These are phyloP conservation scores for Dryocosmus kuriphilus DNA, from an alignment of 2,888 invertebrate genomes.

Conservation along the genomic window DNA sequence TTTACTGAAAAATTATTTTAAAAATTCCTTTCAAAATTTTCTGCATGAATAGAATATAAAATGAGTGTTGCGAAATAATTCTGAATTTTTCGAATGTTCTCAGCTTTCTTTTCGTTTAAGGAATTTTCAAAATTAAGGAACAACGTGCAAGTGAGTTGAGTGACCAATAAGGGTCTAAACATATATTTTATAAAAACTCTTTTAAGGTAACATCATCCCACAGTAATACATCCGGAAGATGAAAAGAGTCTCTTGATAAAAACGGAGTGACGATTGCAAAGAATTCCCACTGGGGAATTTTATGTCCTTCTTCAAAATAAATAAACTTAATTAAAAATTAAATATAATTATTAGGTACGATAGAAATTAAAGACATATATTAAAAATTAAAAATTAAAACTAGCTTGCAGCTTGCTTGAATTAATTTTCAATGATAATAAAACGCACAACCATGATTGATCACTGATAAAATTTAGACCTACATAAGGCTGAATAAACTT, in stretches of 20 bases:
- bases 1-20: no score
- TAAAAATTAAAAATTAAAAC: not conserved
- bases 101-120: conserved; percentile 47
- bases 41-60: no score
- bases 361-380: no score
- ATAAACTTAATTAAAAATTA: not conserved
- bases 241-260: not conserved
- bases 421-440: conserved; percentile 19
- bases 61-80: conserved; percentile 34
- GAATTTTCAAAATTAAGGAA: conserved; percentile 7
- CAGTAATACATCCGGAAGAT: not conserved
- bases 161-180: not conserved
- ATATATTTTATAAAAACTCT: not conserved
- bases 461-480: conserved; percentile 27
- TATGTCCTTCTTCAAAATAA: not conserved
- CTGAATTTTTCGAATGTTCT: conserved; percentile 37
- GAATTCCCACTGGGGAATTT: not conserved
- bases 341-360: not conserved
- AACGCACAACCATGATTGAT: conserved; percentile 33
- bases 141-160: conserved; percentile 1
- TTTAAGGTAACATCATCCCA: not conserved
- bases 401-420: conserved; percentile 1
- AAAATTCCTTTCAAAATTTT: no score
- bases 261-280: not conserved
- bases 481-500: conserved; percentile 29